Evolutionary conservation across 2,113 vertebrate species (phyloP).

Genomic region (Psephotus haematonotus): DNA sequence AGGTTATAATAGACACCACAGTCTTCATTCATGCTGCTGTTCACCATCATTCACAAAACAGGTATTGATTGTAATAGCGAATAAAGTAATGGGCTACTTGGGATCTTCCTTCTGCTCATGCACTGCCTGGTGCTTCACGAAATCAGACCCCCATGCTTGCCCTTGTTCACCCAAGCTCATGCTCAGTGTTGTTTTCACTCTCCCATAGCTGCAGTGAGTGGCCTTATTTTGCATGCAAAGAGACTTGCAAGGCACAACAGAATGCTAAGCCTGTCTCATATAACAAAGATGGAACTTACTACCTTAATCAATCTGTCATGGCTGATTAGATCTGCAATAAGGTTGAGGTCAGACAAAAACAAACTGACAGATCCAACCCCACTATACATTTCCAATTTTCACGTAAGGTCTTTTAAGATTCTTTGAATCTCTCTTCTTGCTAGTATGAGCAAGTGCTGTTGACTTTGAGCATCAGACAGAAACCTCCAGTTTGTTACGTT

Average conservation of each 20-base stretch:
- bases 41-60: neutral
- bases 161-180: neutral
- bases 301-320: constrained; percentile 50
- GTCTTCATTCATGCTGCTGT: neutral
- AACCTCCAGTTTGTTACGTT: neutral
- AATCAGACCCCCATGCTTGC: neutral
- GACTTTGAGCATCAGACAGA: neutral
- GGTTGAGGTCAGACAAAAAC: neutral
- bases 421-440: neutral
- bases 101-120: neutral
- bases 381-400: neutral
- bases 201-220: neutral
- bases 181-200: neutral
- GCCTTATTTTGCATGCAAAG: neutral
- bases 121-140: neutral
- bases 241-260: neutral
- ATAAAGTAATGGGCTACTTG: neutral
- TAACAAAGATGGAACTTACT: constrained; percentile 37
- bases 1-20: neutral
- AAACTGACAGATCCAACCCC: neutral
- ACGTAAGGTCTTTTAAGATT: neutral
- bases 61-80: neutral
- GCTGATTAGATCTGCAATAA: constrained; percentile 1
- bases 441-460: neutral
- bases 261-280: constrained; percentile 23